Base-by-base conservation (phyloP, 2,797 vertebrate genomes). In the Myotis pilosus region DNA sequence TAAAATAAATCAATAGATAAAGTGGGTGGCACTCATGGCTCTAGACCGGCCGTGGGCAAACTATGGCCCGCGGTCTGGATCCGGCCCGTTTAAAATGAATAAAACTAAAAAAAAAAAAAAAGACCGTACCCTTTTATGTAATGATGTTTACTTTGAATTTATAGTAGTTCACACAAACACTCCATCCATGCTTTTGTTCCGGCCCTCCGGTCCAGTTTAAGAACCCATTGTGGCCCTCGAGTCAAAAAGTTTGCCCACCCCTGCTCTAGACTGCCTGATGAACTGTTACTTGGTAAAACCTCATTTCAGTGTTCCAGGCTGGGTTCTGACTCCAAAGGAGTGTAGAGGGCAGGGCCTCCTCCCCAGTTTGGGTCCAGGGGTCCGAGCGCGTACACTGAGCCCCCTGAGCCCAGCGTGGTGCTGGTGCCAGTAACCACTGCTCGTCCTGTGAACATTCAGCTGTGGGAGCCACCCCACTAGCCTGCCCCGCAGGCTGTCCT, bases 381-480 rank as follows among this genome's bases (percentile, higher is more conserved):
- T 72, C 79, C 0, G 41, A 55, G n/a, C 1, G 1, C 11, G 38
- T 6, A 38, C 49, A 23, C 53, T 57, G 53, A 41, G n/a, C 8
- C 62, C 22, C 64, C 15, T 1, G 10, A 51, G 38, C n/a, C 60
- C 71, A 23, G 23, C 0, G 0, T 28, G 51, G 55, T 11, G 60
- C 8, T 36, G 15, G 44, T 51, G 80, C 38, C 13, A 1, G 62
- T 3, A 44, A 28, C 11, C 51, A 7, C 23, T 13, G 71, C 30
- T 62, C 5, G 0, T 4, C 1, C 2, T 5, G 44, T 8, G 17
- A 49, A 12, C 25, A 8, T 80, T 28, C 0, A 23, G 25, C 9
- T 44, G 25, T 1, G 0, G n/a, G 22, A 55, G 66, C 22, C 20
- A 1, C 3, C 55, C 53, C 19, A 12, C 19, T 47, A 3, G 6